These are phyloP conservation scores for Pachyrhynchus sulphureomaculatus DNA, from an alignment of 1,140 invertebrate genomes.

Conservation along the genomic window DNA sequence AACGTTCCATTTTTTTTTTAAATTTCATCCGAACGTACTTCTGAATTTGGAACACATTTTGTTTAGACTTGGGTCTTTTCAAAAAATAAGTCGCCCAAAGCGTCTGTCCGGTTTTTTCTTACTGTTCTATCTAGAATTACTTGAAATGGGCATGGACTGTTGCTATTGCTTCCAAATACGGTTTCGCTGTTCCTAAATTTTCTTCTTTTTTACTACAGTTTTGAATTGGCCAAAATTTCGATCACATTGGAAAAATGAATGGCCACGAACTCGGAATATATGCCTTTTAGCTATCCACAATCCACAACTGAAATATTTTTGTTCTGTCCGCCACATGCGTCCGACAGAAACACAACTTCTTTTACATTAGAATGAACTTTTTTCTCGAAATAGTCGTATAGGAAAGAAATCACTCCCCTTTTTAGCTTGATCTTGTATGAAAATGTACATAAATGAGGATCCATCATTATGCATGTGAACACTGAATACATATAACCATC, in stretches of 20 bases:
- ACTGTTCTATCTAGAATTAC: neutral
- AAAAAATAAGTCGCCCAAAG: neutral
- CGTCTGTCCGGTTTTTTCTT: neutral
- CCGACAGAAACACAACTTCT: too few species aligned
- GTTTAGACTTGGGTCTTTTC: neutral
- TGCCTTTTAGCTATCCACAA: neutral
- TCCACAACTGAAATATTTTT: too few species aligned
- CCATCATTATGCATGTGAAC: neutral
- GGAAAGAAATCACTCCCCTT: neutral
- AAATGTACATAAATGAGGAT: neutral
- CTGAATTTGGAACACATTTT: neutral
- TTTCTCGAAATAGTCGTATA: neutral
- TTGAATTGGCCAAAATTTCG: neutral
- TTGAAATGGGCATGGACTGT: neutral
- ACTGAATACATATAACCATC: neutral
- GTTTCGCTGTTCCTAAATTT: neutral
- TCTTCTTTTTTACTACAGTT: neutral
- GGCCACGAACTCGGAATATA: neutral
- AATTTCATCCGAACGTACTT: neutral
- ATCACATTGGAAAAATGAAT: neutral
- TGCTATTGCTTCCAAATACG: neutral
- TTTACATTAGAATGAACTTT: neutral
- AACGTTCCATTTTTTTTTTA: neutral
- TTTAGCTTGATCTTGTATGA: neutral
- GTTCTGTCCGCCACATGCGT: too few species aligned